Base-by-base conservation (phyloP, 2,888 invertebrate genomes). In the Papilio gigon region DNA sequence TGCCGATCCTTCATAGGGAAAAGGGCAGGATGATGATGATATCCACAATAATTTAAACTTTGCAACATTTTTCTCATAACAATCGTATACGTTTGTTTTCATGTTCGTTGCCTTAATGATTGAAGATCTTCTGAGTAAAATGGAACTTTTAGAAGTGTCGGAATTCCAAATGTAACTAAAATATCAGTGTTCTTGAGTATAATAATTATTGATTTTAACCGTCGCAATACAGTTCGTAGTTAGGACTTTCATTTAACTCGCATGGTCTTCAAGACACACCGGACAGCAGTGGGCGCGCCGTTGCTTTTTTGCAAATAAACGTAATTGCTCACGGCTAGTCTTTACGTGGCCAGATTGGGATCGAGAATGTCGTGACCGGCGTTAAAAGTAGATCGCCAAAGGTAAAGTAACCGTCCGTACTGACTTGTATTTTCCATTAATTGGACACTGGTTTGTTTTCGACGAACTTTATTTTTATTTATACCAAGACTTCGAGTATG, bases 381-480 rank as follows among this genome's bases (percentile, higher is more conserved):
- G 64, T 65, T 50, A 64, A 64, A 64, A 67, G 67, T 67, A 67
- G 60, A 61, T 17, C 61, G 53, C 37, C n/a, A 61, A 61, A 60
- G 66, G 22, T 66, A 66, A 66, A 20, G 60, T 61, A 37, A 50
- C 50, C 50, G 61, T 47, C 37, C 60, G 17, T 30, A 14, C 61
- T 59, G 47, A 59, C 40, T 58, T 60, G 9, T 40, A 42, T 17
- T 37, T 59, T 40, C 59, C 12, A 56, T 63, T 64, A 64, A 68
- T 68, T 64, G 64, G 64, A 68, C 64, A 68, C n/a, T 20, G 67
- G 35, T 68, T 44, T 63, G 64, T 68, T 59, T 17, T 9, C n/a
- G 17, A 37, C 62, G 9, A 56, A 6, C 42, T 33, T 58, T 58
- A 35, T 47, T 66, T 56, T 53, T 17, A 33, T 11, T 20, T 27